Evolutionary conservation across 2,113 vertebrate genomes (phyloP).

Genomic region (Xenopus borealis): DNA sequence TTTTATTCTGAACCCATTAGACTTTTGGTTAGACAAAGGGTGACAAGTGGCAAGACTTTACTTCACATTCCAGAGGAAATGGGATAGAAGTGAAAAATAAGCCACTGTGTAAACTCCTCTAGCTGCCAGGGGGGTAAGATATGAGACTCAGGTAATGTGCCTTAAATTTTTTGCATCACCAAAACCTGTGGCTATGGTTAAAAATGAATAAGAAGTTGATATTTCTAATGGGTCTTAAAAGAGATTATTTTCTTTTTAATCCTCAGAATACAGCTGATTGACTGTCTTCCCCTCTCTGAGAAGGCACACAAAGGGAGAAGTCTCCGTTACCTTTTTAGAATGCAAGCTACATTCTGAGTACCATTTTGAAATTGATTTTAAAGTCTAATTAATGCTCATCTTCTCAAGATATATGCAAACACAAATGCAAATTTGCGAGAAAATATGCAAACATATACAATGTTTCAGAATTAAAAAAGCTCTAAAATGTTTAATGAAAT

Average conservation of each 20-base stretch:
- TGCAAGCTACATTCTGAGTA: conserved; percentile 76
- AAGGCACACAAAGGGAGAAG: conserved; percentile 38
- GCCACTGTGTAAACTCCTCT: too few species aligned
- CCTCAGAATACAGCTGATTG: conserved; percentile 39
- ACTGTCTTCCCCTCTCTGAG: conserved; percentile 23
- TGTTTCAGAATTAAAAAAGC: conserved; percentile 79
- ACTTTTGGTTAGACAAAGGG: too few species aligned
- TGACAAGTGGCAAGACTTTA: too few species aligned
- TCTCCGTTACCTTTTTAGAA: conserved; percentile 62
- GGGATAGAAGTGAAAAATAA: too few species aligned
- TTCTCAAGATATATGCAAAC: conserved; percentile 83
- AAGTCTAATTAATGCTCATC: conserved; percentile 79
- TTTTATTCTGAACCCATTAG: too few species aligned
- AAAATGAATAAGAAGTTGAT: not conserved
- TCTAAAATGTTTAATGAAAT: conserved; percentile 83
- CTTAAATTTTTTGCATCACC: not conserved
- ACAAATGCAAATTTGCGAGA: conserved; percentile 79
- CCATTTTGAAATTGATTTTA: conserved; percentile 79
- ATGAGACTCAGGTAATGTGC: not conserved
- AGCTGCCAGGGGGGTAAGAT: too few species aligned
- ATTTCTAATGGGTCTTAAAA: conserved; percentile 31
- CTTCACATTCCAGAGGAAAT: too few species aligned
- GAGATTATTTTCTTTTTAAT: conserved; percentile 40
- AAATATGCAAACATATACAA: conserved; percentile 85
- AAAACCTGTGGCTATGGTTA: not conserved